These are phyloP conservation scores for Eubucco bourcierii DNA, from an alignment of 2,113 vertebrate genomes.

Conservation along the genomic window DNA sequence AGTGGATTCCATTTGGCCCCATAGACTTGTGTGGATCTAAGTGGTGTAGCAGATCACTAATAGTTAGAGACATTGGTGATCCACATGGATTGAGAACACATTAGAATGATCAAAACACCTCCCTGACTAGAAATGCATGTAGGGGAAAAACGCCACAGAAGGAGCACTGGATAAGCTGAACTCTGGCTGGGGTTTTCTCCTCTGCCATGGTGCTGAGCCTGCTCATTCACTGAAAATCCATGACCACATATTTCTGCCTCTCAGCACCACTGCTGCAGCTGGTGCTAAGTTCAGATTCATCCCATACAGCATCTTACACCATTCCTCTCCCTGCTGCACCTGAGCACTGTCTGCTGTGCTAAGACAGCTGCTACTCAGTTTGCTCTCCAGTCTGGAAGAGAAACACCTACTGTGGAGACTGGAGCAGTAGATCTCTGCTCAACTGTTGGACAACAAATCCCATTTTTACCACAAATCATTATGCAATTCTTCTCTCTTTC, in stretches of 20 bases:
- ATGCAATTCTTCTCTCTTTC: background rate
- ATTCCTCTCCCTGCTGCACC: rapidly evolving
- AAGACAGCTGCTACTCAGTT: background rate
- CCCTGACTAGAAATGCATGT: rapidly evolving
- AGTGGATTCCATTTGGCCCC: background rate
- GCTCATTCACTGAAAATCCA: rapidly evolving
- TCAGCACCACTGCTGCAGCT: background rate
- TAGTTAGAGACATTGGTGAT: background rate
- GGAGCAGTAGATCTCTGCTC: background rate
- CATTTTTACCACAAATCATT: background rate
- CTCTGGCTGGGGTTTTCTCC: background rate
- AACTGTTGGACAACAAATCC: background rate
- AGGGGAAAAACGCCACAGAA: background rate
- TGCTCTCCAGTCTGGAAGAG: background rate
- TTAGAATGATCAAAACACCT: background rate
- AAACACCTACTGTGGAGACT: background rate
- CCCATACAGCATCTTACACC: background rate
- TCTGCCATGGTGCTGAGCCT: background rate
- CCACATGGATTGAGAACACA: background rate
- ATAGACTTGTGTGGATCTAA: background rate
- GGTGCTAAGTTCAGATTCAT: background rate
- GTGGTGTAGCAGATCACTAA: background rate
- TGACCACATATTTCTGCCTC: background rate
- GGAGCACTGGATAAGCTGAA: background rate
- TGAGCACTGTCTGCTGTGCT: background rate